phyloP scores from a whole-genome alignment of 1,140 invertebrate genomes.

The Heterodera schachtii region DNA sequence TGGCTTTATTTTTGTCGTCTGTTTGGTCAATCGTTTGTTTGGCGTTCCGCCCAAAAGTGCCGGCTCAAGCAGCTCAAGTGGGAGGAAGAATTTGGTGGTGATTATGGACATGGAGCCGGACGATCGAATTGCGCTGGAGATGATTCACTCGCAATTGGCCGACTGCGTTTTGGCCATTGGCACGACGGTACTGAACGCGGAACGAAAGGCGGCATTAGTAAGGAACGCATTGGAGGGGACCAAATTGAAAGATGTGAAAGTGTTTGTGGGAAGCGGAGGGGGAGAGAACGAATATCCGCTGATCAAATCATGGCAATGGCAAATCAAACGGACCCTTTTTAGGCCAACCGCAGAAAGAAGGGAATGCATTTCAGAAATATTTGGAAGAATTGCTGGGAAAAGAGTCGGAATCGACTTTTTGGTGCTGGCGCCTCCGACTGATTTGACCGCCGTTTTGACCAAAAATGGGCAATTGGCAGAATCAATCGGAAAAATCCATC shows the following conservation, averaged over 20 bases:
- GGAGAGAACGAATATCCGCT: not conserved
- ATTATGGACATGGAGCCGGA: constrained; percentile 30
- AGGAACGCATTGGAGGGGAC: not conserved
- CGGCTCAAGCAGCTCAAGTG: too few species aligned
- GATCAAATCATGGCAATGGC: not conserved
- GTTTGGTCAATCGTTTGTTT: too few species aligned
- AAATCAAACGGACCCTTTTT: too few species aligned
- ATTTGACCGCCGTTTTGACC: not conserved
- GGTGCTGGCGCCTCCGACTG: not conserved
- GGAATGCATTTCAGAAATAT: not conserved
- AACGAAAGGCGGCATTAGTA: constrained; percentile 16
- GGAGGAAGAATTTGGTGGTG: constrained; percentile 15
- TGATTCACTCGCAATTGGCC: not conserved
- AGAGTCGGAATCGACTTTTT: not conserved
- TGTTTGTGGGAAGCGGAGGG: constrained; percentile 10
- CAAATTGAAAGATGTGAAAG: not conserved
- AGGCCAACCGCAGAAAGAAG: not conserved
- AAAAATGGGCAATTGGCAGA: not conserved
- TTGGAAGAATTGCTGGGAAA: not conserved
- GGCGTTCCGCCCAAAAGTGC: too few species aligned
- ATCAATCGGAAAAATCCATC: constrained; percentile 3
- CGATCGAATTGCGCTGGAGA: constrained; percentile 18
- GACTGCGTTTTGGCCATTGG: constrained; percentile 1
- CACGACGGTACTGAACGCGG: constrained; percentile 7
- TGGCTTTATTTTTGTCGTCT: too few species aligned